phyloP scores from a whole-genome alignment of 2,113 vertebrate species.

The Panthera tigris region DNA sequence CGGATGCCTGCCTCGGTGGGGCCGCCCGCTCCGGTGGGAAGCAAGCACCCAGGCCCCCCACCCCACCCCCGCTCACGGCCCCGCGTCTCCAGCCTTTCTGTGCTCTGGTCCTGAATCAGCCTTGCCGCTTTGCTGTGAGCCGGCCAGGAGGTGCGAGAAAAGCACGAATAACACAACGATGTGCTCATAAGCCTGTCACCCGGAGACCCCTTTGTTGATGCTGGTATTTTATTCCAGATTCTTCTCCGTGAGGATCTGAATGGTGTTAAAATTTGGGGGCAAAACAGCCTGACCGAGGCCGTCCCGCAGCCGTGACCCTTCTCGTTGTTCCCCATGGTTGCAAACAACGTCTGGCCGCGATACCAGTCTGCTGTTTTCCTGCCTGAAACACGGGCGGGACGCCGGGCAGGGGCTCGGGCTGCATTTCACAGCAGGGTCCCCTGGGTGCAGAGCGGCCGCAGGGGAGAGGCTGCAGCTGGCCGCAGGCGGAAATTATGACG shows the following conservation, averaged over 20 bases:
- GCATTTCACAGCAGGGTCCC: background rate
- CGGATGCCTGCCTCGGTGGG: fast-evolving
- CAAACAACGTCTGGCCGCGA: fast-evolving
- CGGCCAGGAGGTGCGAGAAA: background rate
- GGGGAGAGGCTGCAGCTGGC: background rate
- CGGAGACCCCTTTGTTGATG: background rate
- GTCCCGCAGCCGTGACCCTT: background rate
- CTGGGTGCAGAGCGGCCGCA: background rate
- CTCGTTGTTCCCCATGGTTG: fast-evolving
- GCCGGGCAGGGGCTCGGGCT: background rate
- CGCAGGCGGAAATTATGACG: background rate
- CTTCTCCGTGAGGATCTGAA: background rate
- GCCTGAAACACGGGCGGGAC: fast-evolving
- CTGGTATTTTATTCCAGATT: background rate
- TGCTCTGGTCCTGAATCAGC: background rate
- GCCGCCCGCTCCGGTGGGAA: background rate
- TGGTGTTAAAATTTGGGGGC: background rate
- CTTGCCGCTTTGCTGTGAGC: background rate
- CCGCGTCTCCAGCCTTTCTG: background rate
- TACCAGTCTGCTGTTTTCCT: background rate
- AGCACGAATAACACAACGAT: background rate
- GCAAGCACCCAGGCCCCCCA: background rate
- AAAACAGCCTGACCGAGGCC: background rate
- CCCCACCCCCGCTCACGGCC: fast-evolving
- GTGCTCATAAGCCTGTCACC: background rate